Evolutionary conservation across 53 echinoderm and acorn worm species (phyloP).

Genomic region (Echinarachnius parma): DNA sequence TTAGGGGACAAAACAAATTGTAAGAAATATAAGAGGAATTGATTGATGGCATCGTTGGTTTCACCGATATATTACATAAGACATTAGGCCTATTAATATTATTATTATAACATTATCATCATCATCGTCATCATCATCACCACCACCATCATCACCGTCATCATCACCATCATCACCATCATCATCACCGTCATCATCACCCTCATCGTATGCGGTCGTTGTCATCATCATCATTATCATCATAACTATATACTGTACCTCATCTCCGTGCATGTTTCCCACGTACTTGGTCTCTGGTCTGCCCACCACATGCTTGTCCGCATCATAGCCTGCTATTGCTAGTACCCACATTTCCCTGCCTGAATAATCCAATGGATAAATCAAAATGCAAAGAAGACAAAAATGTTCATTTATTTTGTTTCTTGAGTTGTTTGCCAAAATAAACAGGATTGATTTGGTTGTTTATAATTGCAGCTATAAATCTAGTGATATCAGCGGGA

Average conservation of each 20-base stretch:
- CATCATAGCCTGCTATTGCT: slow-evolving; percentile 62
- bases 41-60: too few relatives aligned
- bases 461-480: too few relatives aligned
- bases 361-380: too few relatives aligned
- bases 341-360: slow-evolving; percentile 71
- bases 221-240: too few relatives aligned
- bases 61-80: too few relatives aligned
- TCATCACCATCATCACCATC: not conserved
- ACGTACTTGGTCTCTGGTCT: slow-evolving; percentile 75
- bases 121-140: not conserved
- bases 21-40: too few relatives aligned
- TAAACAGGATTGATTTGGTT: not conserved
- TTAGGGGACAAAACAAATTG: not conserved
- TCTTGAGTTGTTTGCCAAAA: not conserved
- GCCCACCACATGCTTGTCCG: slow-evolving; percentile 50
- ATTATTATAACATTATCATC: too few relatives aligned
- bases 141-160: not conserved
- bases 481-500: too few relatives aligned
- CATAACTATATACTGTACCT: too few relatives aligned
- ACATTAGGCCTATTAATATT: too few relatives aligned
- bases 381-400: not conserved
- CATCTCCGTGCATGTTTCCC: slow-evolving; percentile 91
- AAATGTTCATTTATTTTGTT: not conserved
- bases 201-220: too few relatives aligned
- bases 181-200: not conserved